A percentile compares a stretch with the other conserved stretches of the same genome.
These are phyloP conservation scores for Pandemis cinnamomeana DNA, from an alignment of 2,888 invertebrate genomes.

Conservation along the genomic window DNA sequence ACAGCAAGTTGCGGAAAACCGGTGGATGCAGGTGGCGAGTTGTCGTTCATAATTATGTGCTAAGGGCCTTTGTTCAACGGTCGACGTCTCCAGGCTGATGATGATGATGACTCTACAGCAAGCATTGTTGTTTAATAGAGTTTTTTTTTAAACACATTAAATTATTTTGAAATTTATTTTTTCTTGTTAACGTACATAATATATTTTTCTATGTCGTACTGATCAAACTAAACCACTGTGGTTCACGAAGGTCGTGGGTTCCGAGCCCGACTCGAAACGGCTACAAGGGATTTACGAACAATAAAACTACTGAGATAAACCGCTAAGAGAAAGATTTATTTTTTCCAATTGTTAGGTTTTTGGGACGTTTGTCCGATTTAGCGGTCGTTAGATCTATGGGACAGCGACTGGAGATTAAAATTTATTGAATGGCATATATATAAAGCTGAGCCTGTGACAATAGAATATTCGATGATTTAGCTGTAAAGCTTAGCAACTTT, in stretches of 20 bases:
- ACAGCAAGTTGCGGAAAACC: too few species aligned
- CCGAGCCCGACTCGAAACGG: slow-evolving; percentile 24
- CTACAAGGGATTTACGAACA: slow-evolving; percentile 41
- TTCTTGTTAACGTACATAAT: too few species aligned
- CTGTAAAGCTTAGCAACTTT: too few species aligned
- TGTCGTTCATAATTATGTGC: too few species aligned
- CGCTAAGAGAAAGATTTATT: slow-evolving; percentile 41
- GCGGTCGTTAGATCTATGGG: slow-evolving; percentile 25
- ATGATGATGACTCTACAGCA: too few species aligned
- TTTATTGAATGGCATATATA: not conserved
- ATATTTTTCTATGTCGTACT: slow-evolving; percentile 6
- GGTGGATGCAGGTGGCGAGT: too few species aligned
- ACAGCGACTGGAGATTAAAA: not conserved
- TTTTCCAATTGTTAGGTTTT: slow-evolving; percentile 39
- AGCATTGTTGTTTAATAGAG: too few species aligned
- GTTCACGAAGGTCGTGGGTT: slow-evolving; percentile 28
- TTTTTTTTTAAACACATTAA: too few species aligned
- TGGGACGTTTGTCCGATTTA: slow-evolving; percentile 38
- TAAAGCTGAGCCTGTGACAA: not conserved
- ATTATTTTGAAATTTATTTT: too few species aligned
- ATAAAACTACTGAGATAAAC: slow-evolving; percentile 42
- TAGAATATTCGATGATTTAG: not conserved
- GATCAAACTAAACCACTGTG: not conserved
- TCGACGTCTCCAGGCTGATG: too few species aligned
- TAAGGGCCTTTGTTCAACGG: too few species aligned